Evolutionary conservation across 2,797 vertebrate species (phyloP).

Genomic region (Acanthurus lineatus): DNA sequence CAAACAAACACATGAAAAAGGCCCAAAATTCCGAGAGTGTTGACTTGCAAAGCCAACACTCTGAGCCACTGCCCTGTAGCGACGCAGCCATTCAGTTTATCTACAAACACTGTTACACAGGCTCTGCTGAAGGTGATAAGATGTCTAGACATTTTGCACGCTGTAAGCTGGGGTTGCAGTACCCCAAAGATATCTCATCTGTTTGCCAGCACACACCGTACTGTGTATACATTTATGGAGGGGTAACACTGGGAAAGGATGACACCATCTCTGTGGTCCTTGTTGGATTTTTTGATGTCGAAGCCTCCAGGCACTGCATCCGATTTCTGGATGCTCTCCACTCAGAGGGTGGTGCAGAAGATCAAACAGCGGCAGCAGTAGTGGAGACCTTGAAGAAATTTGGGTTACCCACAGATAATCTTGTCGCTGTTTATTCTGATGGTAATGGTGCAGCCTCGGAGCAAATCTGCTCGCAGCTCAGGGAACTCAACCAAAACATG

Average conservation of each 20-base stretch:
- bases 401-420: conserved; percentile 71
- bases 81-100: conserved; percentile 77
- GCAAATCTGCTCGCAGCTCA: conserved; percentile 74
- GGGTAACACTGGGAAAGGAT: conserved; percentile 57
- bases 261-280: conserved; percentile 73
- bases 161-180: conserved; percentile 72
- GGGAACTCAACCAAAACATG: conserved; percentile 75
- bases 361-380: conserved; percentile 54
- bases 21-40: accelerated
- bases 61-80: conserved; percentile 57
- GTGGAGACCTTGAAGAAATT: conserved; percentile 77
- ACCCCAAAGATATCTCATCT: conserved; percentile 74
- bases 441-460: conserved; percentile 56
- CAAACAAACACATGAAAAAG: conserved; percentile 69
- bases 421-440: conserved; percentile 75
- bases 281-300: conserved; percentile 81
- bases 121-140: conserved; percentile 33
- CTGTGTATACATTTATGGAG: conserved; percentile 83
- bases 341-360: conserved; percentile 34
- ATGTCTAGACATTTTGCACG: conserved; percentile 56
- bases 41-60: neutral
- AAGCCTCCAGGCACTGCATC: conserved; percentile 66
- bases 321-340: conserved; percentile 81
- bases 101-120: conserved; percentile 60
- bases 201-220: conserved; percentile 81